phyloP scores from a whole-genome alignment of 2,113 vertebrate species.

The Camelus bactrianus region DNA sequence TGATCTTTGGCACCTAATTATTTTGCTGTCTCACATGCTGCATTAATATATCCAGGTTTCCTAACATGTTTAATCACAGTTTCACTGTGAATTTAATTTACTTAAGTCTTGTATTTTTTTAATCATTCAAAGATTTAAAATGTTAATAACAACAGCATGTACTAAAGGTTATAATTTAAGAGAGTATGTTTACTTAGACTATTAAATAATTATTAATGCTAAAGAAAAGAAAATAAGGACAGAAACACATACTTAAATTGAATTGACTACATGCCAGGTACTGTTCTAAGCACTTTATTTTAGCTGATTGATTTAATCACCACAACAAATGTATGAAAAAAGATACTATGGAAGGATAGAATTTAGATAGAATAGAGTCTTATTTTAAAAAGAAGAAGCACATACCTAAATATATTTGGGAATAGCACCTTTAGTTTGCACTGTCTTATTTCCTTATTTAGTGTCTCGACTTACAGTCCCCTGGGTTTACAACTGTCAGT shows the following conservation, averaged over 20 bases:
- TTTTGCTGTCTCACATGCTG: constrained; percentile 18
- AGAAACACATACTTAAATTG: background rate
- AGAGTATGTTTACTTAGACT: background rate
- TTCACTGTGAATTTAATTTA: constrained; percentile 41
- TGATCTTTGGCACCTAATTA: constrained; percentile 22
- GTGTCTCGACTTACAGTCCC: background rate
- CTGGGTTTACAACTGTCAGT: constrained; percentile 38
- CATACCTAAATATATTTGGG: background rate
- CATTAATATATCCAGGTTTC: background rate
- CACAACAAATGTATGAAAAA: background rate
- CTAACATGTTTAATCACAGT: background rate
- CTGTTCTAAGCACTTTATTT: background rate
- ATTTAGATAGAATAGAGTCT: constrained; percentile 11
- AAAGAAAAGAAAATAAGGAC: background rate
- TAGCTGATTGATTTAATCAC: background rate
- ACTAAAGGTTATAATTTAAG: constrained; percentile 6
- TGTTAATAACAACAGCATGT: background rate
- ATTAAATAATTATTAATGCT: constrained; percentile 8
- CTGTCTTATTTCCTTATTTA: constrained; percentile 63
- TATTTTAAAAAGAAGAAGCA: constrained; percentile 3
- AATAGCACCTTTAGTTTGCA: background rate
- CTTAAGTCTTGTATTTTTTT: constrained; percentile 37
- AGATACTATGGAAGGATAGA: background rate
- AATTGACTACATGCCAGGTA: background rate
- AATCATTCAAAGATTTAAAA: constrained; percentile 26